Percentiles rank a stretch among this genome's conserved stretches.
These are phyloP conservation scores for Melinaea menophilus DNA, from an alignment of 2,888 invertebrate genomes.

Conservation along the genomic window DNA sequence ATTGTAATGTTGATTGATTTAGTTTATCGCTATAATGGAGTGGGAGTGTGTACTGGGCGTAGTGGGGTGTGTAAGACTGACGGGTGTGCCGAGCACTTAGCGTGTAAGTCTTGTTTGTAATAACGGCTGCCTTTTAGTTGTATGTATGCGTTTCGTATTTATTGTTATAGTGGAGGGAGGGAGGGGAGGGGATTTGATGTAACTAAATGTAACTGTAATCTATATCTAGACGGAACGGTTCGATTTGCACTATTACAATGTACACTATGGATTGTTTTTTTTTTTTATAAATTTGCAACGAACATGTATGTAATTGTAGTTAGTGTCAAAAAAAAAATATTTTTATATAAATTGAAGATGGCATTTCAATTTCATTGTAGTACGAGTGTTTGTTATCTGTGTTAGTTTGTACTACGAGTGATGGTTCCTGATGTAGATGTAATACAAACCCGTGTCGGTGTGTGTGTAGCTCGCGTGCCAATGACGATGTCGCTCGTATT, in stretches of 20 bases:
- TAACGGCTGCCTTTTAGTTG: constrained; percentile 35
- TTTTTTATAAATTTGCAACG: too few relatives aligned
- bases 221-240: too few relatives aligned
- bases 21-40: constrained; percentile 5
- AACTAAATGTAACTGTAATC: too few relatives aligned
- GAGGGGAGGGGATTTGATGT: too few relatives aligned
- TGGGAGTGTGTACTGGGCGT: constrained; percentile 13
- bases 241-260: too few relatives aligned
- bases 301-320: too few relatives aligned
- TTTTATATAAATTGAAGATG: neutral
- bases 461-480: constrained; percentile 28
- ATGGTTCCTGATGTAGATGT: constrained; percentile 53
- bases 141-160: constrained; percentile 51
- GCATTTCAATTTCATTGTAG: constrained; percentile 25
- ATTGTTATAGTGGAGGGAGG: constrained; percentile 38
- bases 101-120: constrained; percentile 37
- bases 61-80: constrained; percentile 46
- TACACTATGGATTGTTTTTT: too few relatives aligned
- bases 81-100: constrained; percentile 43
- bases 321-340: too few relatives aligned
- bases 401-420: constrained; percentile 51
- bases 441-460: constrained; percentile 18
- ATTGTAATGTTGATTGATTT: constrained; percentile 2
- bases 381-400: constrained; percentile 36
- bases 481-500: neutral